Evolutionary conservation across 1,140 invertebrate genomes (phyloP).

Genomic region (Anastrepha ludens): DNA sequence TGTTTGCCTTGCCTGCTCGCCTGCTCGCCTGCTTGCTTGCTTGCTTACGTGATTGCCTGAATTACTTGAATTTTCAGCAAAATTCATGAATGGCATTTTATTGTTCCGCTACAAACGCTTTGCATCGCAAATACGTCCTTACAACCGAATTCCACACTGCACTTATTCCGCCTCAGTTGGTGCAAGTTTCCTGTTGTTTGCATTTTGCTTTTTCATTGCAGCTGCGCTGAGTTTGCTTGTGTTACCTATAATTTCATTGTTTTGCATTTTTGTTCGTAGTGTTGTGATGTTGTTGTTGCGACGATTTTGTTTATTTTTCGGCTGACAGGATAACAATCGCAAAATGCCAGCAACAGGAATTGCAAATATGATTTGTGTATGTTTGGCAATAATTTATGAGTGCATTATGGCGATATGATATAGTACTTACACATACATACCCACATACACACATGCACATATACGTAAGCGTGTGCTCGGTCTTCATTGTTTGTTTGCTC

Average conservation of each 20-base stretch:
- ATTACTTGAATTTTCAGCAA: constrained; percentile 31
- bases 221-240: not conserved
- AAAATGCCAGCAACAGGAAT: constrained; percentile 51
- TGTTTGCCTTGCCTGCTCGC: not conserved
- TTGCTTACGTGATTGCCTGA: constrained; percentile 47
- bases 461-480: not conserved
- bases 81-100: constrained; percentile 50
- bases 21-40: too few species aligned
- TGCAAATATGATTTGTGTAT: constrained; percentile 50
- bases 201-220: not conserved
- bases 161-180: not conserved
- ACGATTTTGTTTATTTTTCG: constrained; percentile 46
- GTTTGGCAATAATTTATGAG: constrained; percentile 42
- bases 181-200: constrained; percentile 22
- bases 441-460: not conserved
- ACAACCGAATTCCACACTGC: not conserved
- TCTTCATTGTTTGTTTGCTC: constrained; percentile 35
- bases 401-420: constrained; percentile 48
- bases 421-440: not conserved
- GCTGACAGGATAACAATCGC: constrained; percentile 44
- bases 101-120: constrained; percentile 18
- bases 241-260: constrained; percentile 2
- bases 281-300: not conserved
- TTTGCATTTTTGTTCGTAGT: constrained; percentile 38
- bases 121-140: constrained; percentile 12